phyloP scores from a whole-genome alignment of 2,888 invertebrate species.

The Chirona hameri region DNA sequence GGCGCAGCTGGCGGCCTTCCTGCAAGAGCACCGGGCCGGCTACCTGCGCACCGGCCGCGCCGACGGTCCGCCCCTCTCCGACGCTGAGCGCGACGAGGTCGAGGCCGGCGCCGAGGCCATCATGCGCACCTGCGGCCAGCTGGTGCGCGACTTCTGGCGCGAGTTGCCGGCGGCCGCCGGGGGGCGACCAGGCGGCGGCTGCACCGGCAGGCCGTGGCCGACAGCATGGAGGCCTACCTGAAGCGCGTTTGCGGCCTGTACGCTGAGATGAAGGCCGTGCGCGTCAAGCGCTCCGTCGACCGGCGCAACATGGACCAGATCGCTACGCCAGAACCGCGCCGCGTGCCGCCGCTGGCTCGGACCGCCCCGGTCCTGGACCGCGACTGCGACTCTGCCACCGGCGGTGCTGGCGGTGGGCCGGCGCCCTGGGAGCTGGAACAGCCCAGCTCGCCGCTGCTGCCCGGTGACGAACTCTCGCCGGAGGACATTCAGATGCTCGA shows the following conservation, averaged over 20 bases:
- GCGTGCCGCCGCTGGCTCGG: neutral
- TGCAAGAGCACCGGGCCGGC: neutral
- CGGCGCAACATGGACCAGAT: slow-evolving; percentile 43
- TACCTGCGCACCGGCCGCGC: slow-evolving; percentile 42
- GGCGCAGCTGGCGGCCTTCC: slow-evolving; percentile 3
- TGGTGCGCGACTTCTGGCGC: slow-evolving; percentile 45
- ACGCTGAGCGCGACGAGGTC: slow-evolving; percentile 50
- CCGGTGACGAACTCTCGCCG: slow-evolving; percentile 44
- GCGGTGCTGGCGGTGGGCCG: neutral
- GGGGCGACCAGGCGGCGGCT: slow-evolving; percentile 44
- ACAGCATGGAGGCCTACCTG: slow-evolving; percentile 47
- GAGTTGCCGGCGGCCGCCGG: slow-evolving; percentile 38
- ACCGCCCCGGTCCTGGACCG: neutral
- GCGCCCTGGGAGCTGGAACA: neutral
- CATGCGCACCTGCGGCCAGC: slow-evolving; percentile 48
- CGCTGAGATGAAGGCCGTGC: slow-evolving; percentile 50
- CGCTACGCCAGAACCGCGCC: neutral
- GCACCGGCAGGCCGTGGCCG: slow-evolving; percentile 46
- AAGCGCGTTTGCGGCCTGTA: slow-evolving; percentile 50
- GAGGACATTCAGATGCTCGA: slow-evolving; percentile 93
- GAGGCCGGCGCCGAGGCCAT: slow-evolving; percentile 48
- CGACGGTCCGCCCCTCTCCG: slow-evolving; percentile 43
- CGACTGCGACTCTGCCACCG: neutral
- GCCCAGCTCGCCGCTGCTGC: neutral
- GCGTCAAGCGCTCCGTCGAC: slow-evolving; percentile 50